Conservation (phyloP, 92 coral and sea anemone genomes). For the Epizoanthus stellaris region DNA sequence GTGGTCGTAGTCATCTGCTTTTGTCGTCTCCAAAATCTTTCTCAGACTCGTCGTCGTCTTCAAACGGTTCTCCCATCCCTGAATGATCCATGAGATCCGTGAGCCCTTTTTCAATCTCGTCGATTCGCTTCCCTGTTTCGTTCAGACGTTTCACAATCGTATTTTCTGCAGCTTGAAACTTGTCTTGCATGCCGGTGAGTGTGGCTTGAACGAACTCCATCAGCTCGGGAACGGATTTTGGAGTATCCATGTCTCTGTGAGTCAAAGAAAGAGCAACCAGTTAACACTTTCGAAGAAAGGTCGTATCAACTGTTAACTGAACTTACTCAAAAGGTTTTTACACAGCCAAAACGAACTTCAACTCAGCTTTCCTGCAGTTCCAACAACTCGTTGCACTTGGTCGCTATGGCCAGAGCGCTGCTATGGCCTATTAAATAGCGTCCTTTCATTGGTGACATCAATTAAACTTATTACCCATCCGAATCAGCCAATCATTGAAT, state of each 20-base stretch:
- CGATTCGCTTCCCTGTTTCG: slow-evolving; percentile 88
- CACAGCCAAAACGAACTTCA: too few relatives aligned
- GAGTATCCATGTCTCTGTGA: slow-evolving; percentile 67
- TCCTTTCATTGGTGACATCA: not conserved
- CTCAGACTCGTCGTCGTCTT: slow-evolving; percentile 87
- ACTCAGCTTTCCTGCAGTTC: too few relatives aligned
- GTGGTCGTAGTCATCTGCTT: slow-evolving; percentile 58
- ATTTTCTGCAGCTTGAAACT: slow-evolving; percentile 90
- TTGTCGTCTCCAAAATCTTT: slow-evolving; percentile 75
- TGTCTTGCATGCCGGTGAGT: slow-evolving; percentile 92
- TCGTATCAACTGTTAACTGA: not conserved
- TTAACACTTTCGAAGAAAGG: not conserved
- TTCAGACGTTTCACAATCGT: slow-evolving; percentile 86
- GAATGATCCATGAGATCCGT: slow-evolving; percentile 99
- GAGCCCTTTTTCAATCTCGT: slow-evolving; percentile 90
- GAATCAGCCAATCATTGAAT: slow-evolving; percentile 8
- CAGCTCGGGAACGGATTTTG: slow-evolving; percentile 88
- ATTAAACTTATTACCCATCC: not conserved
- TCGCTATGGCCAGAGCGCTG: not conserved
- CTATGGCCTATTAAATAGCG: too few relatives aligned
- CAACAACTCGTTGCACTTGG: not conserved
- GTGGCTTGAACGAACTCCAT: slow-evolving; percentile 94
- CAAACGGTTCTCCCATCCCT: slow-evolving; percentile 97
- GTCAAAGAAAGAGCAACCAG: not conserved
- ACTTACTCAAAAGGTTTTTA: not conserved